phyloP scores from a whole-genome alignment of 2,797 vertebrate genomes.

The Pangasius krempfi region DNA sequence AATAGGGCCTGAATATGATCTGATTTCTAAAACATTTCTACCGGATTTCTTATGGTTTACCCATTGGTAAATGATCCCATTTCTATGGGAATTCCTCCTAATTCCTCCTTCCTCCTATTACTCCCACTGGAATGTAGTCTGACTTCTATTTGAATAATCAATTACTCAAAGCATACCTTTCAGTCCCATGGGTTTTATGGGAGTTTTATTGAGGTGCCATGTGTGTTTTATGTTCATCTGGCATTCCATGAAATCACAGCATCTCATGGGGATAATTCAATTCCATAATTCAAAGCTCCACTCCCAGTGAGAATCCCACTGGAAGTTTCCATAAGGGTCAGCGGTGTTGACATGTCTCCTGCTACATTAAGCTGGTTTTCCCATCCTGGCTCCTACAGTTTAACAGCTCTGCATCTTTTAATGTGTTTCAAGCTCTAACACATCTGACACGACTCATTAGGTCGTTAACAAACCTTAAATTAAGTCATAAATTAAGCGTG shows the following conservation, averaged over 20 bases:
- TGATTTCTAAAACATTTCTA: neutral
- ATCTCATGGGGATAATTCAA: neutral
- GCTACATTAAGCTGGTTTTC: neutral
- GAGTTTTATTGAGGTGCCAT: neutral
- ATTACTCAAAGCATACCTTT: too few relatives aligned
- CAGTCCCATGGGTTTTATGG: neutral
- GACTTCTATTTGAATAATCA: neutral
- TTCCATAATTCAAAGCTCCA: neutral
- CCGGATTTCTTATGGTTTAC: neutral
- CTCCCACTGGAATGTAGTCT: neutral
- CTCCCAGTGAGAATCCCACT: too few relatives aligned
- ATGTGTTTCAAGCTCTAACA: neutral
- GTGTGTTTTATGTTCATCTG: neutral
- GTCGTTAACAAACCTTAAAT: neutral
- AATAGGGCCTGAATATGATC: neutral
- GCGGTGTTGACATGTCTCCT: neutral
- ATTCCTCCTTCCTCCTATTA: neutral
- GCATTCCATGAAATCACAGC: neutral
- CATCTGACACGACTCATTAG: constrained; percentile 2
- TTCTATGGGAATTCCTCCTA: neutral
- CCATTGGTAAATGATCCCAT: neutral
- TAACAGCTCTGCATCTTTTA: neutral
- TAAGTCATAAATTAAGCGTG: neutral
- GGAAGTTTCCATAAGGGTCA: neutral
- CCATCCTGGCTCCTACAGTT: neutral